Base-by-base conservation (phyloP, 2,797 vertebrate genomes). In the Miichthys miiuy region DNA sequence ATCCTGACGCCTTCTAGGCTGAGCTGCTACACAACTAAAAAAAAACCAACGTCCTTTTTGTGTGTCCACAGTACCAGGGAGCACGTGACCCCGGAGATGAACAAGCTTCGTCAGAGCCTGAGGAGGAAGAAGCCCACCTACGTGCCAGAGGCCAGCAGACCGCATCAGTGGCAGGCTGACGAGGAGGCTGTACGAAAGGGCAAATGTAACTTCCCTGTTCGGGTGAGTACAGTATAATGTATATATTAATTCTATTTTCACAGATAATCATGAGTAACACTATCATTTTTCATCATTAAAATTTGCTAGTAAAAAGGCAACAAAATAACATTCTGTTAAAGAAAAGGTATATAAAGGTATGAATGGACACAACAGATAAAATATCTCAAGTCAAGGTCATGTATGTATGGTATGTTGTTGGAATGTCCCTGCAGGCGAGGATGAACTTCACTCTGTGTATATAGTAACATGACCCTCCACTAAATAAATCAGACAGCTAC, bases 61-160 rank as follows among this genome's bases (percentile, higher is more conserved):
- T 83, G 13, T 83, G 55, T 83, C 50, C 17, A 44, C 90, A 95
- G 95, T 74, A 93, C 85, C 89, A 93, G 92, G 91, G 95, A 94
- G 77, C 94, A 95, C 93, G 95, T 95, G 91, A 95, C 91, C 86
- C 93, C 93, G 89, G 95, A 96, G 89, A 98, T 98, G 97, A 97
- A 98, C 94, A 98, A 98, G 94, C 95, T 98, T 92, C 95, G 97
- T 72, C 97, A 98, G 95, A 98, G 97, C 82, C 95, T 98, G 88
- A 93, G 97, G 89, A 96, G 97, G 89, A 97, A 97, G 93, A 98
- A 97, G 94, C 96, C 96, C 47, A 96, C 96, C 52, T 97, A 97
- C 1, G 92, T 98, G 77, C 97, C 97, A 0, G 97, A 98, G 90
- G 97, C 97, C 7, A 97, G 97, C 56, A 96, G 97, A 48, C 97